Conservation (phyloP, 2,113 vertebrate genomes). For the Triplophysa rosa region DNA sequence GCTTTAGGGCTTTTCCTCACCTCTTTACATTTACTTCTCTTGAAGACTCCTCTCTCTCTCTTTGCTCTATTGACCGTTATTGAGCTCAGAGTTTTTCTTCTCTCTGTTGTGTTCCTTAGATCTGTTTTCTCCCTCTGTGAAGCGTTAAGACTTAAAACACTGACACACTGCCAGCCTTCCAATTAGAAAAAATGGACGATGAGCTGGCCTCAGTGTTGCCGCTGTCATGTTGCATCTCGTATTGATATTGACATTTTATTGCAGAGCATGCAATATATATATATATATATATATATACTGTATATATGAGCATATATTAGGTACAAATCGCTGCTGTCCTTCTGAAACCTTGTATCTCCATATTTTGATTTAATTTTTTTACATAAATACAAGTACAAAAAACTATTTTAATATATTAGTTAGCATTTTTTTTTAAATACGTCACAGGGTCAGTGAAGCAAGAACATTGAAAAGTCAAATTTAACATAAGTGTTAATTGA, state of each 20-base stretch:
- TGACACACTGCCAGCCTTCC: constrained; percentile 33
- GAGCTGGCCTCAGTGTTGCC: background rate
- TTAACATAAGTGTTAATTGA: no score
- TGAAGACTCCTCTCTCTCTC: background rate
- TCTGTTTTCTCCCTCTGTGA: constrained; percentile 1
- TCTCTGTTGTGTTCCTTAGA: background rate
- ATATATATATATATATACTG: no score
- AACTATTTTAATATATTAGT: no score
- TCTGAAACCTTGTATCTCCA: no score
- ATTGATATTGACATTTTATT: background rate
- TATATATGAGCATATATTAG: no score
- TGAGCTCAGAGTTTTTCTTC: constrained; percentile 19
- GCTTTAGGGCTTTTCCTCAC: background rate
- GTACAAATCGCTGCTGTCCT: no score
- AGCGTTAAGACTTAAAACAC: constrained; percentile 25
- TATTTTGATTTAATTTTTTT: no score
- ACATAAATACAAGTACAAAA: no score
- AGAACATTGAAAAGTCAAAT: no score
- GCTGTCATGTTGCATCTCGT: background rate
- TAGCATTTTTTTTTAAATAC: no score
- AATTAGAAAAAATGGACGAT: constrained; percentile 34
- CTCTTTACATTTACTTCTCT: background rate
- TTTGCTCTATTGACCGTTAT: background rate
- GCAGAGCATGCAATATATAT: no score
- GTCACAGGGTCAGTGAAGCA: no score